Evolutionary conservation across 1,140 invertebrate species (phyloP), one percentile per base, ranked within the genome.

Genomic region (Drosophila biarmipes): DNA sequence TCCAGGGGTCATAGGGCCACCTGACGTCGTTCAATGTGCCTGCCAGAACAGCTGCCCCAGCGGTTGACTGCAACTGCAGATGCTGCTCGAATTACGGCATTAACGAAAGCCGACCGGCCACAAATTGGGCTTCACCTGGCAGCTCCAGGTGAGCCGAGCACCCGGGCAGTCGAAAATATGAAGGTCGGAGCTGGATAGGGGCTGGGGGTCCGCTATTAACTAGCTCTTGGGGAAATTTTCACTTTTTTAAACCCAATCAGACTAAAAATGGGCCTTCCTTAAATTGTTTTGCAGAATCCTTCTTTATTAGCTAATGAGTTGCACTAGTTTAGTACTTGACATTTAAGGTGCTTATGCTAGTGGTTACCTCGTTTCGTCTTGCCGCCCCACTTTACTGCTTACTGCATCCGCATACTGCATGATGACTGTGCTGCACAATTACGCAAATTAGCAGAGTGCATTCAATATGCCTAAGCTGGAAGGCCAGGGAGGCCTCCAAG

Each of bases 371-470:
- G 29, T 53, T 58, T 53, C 53, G 73, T 48, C 73, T 73, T 78
- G 75, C 73, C 55, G 34, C 61, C 29, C 51, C 15, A 19, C 6
- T 34, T 49, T n/a, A 34, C 24, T 52, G 12, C 17, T 31, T 43
- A 3, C 21, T 31, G 27, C 61, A 29, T 12, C 31, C 2, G 8
- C 42, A 35, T 19, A 15, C 17, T 72, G 55, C 61, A 62, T 43
- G 43, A 61, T 75, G 68, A 62, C 58, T 63, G 76, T 79, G 75
- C 69, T 85, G 77, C 66, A 67, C 81, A 85, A 77, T 85, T 85
- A 85, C 80, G 77, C 79, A 85, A 85, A 85, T 86, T 85, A 77
- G 77, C 77, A 61, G 77, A 85, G 66, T 73, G 81, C 77, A 85
- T 85, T 85, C 81, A 80, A 85, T 85, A 85, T 86, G 77, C 77